Evolutionary conservation across 2,113 vertebrate species (phyloP).

Genomic region (Albula goreensis): DNA sequence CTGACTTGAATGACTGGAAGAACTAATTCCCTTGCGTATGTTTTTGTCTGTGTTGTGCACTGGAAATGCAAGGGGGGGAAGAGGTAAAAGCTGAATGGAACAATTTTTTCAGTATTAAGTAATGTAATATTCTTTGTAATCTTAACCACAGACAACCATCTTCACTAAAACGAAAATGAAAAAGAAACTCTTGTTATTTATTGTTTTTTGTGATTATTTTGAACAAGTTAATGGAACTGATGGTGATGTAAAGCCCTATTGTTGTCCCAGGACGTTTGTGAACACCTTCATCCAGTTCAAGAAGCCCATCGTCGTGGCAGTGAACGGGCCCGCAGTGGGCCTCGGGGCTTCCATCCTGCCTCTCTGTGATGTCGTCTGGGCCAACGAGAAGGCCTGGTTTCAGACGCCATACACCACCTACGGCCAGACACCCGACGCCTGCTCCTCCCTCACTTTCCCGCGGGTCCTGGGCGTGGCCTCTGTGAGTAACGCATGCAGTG

Average conservation of each 20-base stretch:
- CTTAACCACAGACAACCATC: neutral
- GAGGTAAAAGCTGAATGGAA: neutral
- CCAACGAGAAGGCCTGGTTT: conserved; percentile 98
- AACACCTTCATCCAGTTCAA: conserved; percentile 98
- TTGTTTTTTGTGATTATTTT: neutral
- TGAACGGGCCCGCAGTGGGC: conserved; percentile 92
- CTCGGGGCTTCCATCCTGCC: conserved; percentile 93
- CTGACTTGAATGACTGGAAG: neutral
- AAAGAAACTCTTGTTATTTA: neutral
- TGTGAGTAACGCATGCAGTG: conserved; percentile 71
- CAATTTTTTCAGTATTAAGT: neutral
- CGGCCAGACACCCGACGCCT: conserved; percentile 94
- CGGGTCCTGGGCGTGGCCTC: conserved; percentile 92
- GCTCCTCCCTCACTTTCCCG: conserved; percentile 92
- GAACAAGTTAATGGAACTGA: neutral
- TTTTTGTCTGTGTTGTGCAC: neutral
- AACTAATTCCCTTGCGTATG: neutral
- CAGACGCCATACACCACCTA: conserved; percentile 93
- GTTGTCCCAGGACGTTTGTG: conserved; percentile 85
- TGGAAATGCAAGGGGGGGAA: neutral
- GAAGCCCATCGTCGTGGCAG: conserved; percentile 96
- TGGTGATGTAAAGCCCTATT: conserved; percentile 40
- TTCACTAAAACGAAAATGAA: neutral
- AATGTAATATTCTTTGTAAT: neutral
- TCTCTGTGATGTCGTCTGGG: conserved; percentile 96